Evolutionary conservation across 2,113 vertebrate genomes (phyloP), one percentile per base, ranked within the genome.

Genomic region (Herpetotheres cachinnans): DNA sequence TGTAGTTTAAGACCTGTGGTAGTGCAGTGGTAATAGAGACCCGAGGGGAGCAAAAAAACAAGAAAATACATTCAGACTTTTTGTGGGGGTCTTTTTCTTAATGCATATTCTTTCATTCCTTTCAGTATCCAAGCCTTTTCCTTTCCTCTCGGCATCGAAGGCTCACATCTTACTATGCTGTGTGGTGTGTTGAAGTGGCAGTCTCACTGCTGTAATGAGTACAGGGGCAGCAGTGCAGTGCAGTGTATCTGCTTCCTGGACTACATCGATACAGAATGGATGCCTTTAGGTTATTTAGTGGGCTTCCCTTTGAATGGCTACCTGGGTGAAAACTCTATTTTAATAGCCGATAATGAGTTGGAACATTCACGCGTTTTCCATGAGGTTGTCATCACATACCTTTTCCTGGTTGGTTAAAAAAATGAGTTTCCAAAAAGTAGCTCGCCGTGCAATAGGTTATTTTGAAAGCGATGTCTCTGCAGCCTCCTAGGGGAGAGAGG

Each of bases 331-430:
- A 96, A 90, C 63, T 90, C 86, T 16, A 2, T 93, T 97, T 95
- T 93, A 94, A 74, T 81, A 86, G 77, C 82, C 80, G 83, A 95
- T 94, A 93, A 90, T 92, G 94, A 94, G 18, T 71, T 91, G 79
- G 62, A 93, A 82, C 61, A 71, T 56, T 83, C 26, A 61, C 1
- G 1, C 13, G 2, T 91, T 93, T 84, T 79, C 47, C 66, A 16
- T 34, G 46, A 9, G 3, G 11, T 36, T 66, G 38, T 67, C 26
- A 15, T n/a, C 2, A 1, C 4, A 10, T 62, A 30, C 25, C 6
- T 89, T 91, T 69, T 55, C 56, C 49, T 0, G 0, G 26, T 66
- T 38, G 42, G 6, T 50, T 54, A 71, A 69, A 77, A 65, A 79
- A 67, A 52, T 1, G 0, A 26, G 21, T 49, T 90, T 62, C 59